These are phyloP conservation scores for Chromobotia macracanthus DNA, from an alignment of 2,797 vertebrate species.

Conservation along the genomic window DNA sequence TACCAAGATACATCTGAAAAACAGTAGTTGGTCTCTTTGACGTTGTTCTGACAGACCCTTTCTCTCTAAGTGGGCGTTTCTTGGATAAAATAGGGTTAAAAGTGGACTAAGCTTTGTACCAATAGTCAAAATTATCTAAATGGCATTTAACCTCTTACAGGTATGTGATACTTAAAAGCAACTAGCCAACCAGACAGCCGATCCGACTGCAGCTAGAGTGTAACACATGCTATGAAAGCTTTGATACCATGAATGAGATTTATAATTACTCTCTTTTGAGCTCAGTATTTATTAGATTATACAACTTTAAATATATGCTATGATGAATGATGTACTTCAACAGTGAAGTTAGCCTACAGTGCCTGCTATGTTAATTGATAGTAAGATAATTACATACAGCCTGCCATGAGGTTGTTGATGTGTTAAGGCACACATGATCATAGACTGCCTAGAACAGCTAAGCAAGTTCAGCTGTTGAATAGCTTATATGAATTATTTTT, in stretches of 20 bases:
- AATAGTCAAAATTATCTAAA: not conserved
- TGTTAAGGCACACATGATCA: not conserved
- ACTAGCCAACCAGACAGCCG: not conserved
- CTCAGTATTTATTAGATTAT: not conserved
- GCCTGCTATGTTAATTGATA: constrained; percentile 18
- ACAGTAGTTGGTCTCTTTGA: no score
- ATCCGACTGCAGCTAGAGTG: not conserved
- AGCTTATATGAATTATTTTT: not conserved
- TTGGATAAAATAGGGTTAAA: not conserved
- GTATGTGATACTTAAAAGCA: not conserved
- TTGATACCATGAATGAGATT: not conserved
- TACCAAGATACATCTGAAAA: not conserved
- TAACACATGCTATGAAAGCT: constrained; percentile 2
- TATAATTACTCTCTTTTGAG: constrained; percentile 9
- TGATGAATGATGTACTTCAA: constrained; percentile 9
- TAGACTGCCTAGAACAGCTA: not conserved
- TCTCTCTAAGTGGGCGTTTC: no score
- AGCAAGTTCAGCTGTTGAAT: not conserved
- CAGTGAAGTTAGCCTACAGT: constrained; percentile 11
- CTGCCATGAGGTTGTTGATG: not conserved
- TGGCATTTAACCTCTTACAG: not conserved
- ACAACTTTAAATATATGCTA: constrained; percentile 3
- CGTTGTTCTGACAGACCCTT: no score
- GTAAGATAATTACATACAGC: constrained; percentile 12
- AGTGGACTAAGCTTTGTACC: not conserved